phyloP scores from a whole-genome alignment of 2,888 invertebrate genomes.

The Leptinotarsa peninsularis region DNA sequence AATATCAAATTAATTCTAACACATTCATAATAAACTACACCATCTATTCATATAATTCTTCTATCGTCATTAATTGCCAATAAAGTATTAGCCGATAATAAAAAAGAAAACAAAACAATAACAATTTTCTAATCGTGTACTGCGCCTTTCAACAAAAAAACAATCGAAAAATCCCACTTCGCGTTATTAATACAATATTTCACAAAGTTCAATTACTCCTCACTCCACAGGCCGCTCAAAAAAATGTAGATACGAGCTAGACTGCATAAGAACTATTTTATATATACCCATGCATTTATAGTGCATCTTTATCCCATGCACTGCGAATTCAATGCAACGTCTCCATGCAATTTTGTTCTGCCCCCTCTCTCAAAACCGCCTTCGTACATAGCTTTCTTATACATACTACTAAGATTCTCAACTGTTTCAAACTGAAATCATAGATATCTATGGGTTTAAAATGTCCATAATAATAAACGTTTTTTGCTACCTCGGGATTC shows the following conservation, averaged over 20 bases:
- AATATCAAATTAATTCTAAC: not conserved
- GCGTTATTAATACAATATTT: conserved; percentile 50
- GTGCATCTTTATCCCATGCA: conserved; percentile 49
- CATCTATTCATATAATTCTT: not conserved
- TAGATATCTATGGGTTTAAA: conserved; percentile 60
- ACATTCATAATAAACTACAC: not conserved
- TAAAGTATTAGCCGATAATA: conserved; percentile 1
- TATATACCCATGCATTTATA: conserved; percentile 50
- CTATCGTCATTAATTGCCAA: not conserved
- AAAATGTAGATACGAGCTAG: conserved; percentile 52
- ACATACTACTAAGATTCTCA: conserved; percentile 63
- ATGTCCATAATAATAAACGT: conserved; percentile 51
- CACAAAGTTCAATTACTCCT: conserved; percentile 52
- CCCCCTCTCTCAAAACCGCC: conserved; percentile 53
- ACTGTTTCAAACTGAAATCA: conserved; percentile 64
- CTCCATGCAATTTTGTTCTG: conserved; percentile 51
- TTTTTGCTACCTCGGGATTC: conserved; percentile 31
- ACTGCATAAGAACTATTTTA: conserved; percentile 51
- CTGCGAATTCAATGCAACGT: conserved; percentile 47
- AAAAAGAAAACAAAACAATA: conserved; percentile 10
- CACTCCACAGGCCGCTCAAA: conserved; percentile 45
- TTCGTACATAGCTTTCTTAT: conserved; percentile 60
- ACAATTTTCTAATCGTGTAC: conserved; percentile 19
- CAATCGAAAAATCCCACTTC: conserved; percentile 25
- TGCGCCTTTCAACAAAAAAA: conserved; percentile 20